These are phyloP conservation scores for Diarsia brunnea DNA, from an alignment of 2,888 invertebrate genomes.

Conservation along the genomic window DNA sequence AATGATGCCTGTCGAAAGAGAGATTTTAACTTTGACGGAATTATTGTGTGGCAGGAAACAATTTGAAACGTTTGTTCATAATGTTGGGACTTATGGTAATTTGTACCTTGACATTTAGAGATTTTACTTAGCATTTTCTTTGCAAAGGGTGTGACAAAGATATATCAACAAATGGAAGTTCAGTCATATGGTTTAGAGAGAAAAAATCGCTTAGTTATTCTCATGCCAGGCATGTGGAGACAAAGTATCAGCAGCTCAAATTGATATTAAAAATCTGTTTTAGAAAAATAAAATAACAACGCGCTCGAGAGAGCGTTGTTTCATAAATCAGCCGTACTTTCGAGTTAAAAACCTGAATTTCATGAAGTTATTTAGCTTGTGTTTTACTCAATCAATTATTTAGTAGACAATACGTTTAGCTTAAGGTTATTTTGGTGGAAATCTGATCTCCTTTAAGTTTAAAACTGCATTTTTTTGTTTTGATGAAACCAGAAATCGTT, in stretches of 20 bases:
- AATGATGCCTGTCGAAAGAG: background rate
- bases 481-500: background rate
- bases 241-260: slow-evolving; percentile 28
- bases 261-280: background rate
- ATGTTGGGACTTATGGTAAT: background rate
- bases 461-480: background rate
- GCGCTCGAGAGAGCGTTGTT: background rate
- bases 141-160: no score
- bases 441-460: background rate
- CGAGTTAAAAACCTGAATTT: slow-evolving; percentile 48
- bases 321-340: slow-evolving; percentile 66
- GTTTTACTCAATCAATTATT: background rate
- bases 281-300: background rate
- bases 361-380: slow-evolving; percentile 61
- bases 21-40: background rate
- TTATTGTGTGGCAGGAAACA: background rate
- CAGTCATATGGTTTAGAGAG: background rate
- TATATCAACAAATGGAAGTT: no score
- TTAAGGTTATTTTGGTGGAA: background rate
- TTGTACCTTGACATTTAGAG: background rate
- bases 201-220: background rate
- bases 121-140: background rate
- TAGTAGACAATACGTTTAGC: background rate
- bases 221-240: background rate
- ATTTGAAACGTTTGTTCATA: background rate